Conservation (phyloP, 2,113 vertebrate genomes). For the Suricata suricatta region DNA sequence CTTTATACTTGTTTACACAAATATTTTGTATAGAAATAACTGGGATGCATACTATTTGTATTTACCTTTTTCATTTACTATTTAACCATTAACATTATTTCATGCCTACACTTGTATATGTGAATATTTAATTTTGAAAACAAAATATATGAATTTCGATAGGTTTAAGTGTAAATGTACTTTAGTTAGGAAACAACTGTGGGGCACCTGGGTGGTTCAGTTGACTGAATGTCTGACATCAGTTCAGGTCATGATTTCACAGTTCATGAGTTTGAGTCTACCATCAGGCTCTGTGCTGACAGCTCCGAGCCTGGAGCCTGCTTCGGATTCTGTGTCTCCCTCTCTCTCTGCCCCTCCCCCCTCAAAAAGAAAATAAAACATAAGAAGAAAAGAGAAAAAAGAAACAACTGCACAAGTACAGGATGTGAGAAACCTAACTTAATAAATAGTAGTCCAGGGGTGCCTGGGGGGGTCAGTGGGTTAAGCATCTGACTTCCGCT, state of each 20-base stretch:
- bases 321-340: neutral
- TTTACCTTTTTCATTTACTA: neutral
- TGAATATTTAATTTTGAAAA: conserved; percentile 33
- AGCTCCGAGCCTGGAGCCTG: too few relatives aligned
- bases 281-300: too few relatives aligned
- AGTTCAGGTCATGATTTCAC: neutral
- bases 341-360: neutral
- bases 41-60: neutral
- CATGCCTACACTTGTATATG: neutral
- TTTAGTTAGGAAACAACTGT: neutral
- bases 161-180: neutral
- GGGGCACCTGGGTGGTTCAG: too few relatives aligned
- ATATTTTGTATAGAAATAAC: neutral
- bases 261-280: too few relatives aligned
- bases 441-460: neutral
- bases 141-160: neutral
- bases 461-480: too few relatives aligned
- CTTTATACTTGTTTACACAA: neutral
- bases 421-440: neutral
- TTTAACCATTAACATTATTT: neutral
- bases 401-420: neutral
- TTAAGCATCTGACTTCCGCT: too few relatives aligned
- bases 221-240: accelerated
- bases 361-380: neutral
- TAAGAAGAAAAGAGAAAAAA: neutral